Conservation (phyloP, 2,113 vertebrate species). For the Drymodes brunneopygia region DNA sequence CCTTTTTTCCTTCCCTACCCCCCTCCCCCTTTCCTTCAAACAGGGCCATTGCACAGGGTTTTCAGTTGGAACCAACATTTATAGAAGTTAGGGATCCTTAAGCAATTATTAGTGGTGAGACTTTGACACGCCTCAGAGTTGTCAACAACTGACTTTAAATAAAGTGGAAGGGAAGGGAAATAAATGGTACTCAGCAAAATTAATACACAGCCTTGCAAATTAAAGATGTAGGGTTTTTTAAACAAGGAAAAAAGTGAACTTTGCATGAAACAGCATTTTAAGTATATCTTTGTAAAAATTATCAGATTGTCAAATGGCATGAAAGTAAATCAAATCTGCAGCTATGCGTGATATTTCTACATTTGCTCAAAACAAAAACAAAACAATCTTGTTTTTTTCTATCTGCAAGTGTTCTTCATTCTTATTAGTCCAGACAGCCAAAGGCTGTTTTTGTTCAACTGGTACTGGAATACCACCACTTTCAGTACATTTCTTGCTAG, state of each 20-base stretch:
- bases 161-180: constrained; percentile 87
- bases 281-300: constrained; percentile 67
- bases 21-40: constrained; percentile 22
- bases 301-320: constrained; percentile 63
- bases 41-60: constrained; percentile 77
- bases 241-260: constrained; percentile 60
- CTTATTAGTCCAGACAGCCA: constrained; percentile 40
- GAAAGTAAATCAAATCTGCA: constrained; percentile 47
- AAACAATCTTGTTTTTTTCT: not conserved
- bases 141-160: constrained; percentile 91
- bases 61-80: constrained; percentile 93
- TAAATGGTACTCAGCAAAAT: constrained; percentile 89
- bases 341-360: constrained; percentile 50
- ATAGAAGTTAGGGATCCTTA: constrained; percentile 95
- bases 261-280: constrained; percentile 68
- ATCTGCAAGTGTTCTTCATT: constrained; percentile 39
- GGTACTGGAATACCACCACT: not conserved
- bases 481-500: not conserved
- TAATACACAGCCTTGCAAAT: constrained; percentile 87
- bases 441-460: constrained; percentile 42
- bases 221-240: constrained; percentile 78
- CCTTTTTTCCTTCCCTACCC: not conserved
- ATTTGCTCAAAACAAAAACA: constrained; percentile 55
- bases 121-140: constrained; percentile 88
- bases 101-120: constrained; percentile 99